A percentile compares a stretch with the other conserved stretches of the same genome.
phyloP scores from a whole-genome alignment of 2,888 invertebrate species.

The Zeuzera pyrina region DNA sequence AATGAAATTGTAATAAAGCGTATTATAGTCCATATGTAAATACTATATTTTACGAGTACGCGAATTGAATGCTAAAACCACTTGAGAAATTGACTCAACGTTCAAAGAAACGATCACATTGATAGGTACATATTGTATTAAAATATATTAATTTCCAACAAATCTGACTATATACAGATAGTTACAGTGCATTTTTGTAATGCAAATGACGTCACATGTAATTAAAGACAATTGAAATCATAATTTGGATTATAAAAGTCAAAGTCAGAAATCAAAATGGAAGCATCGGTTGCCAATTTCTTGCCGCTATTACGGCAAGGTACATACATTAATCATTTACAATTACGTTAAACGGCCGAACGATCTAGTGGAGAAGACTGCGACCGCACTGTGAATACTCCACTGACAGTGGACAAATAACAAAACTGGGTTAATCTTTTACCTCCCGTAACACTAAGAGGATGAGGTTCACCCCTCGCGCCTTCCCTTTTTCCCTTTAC shows the following conservation, averaged over 20 bases:
- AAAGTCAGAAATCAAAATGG: conserved; percentile 52
- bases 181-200: no score
- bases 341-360: conserved; percentile 68
- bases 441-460: conserved; percentile 58
- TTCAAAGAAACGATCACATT: no score
- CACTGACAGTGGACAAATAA: conserved; percentile 73
- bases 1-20: no score
- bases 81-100: no score
- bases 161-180: no score
- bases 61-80: no score
- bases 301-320: conserved; percentile 51
- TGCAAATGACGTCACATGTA: no score
- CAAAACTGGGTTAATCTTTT: conserved; percentile 74
- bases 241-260: conserved; percentile 30
- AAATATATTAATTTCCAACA: no score
- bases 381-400: conserved; percentile 69
- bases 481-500: conserved; percentile 42
- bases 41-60: no score
- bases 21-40: no score
- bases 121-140: no score
- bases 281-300: conserved; percentile 52
- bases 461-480: conserved; percentile 51
- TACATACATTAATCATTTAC: conserved; percentile 59
- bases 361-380: conserved; percentile 59
- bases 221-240: no score